Evolutionary conservation across 2,888 invertebrate species (phyloP), one percentile per base, ranked within the genome.

Genomic region (Perizoma affinitatum): DNA sequence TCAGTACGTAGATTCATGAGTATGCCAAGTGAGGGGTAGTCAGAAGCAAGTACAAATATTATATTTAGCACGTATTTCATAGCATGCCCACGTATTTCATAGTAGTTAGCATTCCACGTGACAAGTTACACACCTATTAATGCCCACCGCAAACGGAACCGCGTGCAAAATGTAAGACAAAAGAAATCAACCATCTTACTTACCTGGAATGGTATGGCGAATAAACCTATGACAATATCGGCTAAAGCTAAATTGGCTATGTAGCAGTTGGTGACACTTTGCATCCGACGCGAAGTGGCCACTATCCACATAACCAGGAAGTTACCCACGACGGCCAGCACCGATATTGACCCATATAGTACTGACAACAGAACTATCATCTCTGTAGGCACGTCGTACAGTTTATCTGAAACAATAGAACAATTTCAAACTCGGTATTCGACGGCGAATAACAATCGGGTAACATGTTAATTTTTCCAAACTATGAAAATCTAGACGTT

Each of bases 261-360:
- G 86, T 96, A 97, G 85, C 96, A 96, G 84, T 97, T 97, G 47
- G 97, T 97, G 69, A 96, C 96, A 65, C 96, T 96, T 74, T 96
- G 91, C 96, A 97, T 96, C 66, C 95, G 93, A 40, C 94, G 89
- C 57, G 95, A 96, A 9, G 96, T 96, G 42, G 95, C 94, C 34
- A 97, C 96, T 58, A 97, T 95, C 95, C 96, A 96, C 85, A 97
- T 96, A 11, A 97, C 97, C n/a, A 97, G 93, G 35, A 95, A 94
- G 84, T 97, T 97, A 0, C 97, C 97, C 6, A 96, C 93, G 43
- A 97, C 95, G 0, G 97, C 96, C 70, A 96, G 84, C 35, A 97
- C 93, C 22, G 97, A 96, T 80, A 97, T 96, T 42, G 95, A 94
- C 1, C 97, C 97, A 78, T 97, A 97, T 71, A 96, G 94, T 65